Base-by-base conservation (phyloP, 2,888 invertebrate species). In the Hyppa rectilinea region DNA sequence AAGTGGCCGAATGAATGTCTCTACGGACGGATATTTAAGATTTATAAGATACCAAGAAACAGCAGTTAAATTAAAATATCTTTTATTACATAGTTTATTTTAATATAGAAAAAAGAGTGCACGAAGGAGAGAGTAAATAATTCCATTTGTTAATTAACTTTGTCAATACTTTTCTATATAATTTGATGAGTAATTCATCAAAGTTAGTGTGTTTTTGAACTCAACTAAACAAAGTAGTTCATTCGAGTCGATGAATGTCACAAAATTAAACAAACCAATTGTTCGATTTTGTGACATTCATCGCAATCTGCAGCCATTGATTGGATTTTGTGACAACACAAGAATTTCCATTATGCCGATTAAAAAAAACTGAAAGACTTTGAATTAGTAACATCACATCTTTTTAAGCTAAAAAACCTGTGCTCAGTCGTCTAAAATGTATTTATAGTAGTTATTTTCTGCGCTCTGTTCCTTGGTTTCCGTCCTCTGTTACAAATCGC, bases 401-500 rank as follows among this genome's bases (percentile, higher is more conserved):
- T n/a, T 55, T 31, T 55, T 2, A 52, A 1, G 14, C 36, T 43
- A 40, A 49, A 43, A 14, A n/a, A 45, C 26, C 26, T 12, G 2
- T 23, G 40, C n/a, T 59, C 36, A 38, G 12, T 31, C 1, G 31
- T 26, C 23, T 12, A 71, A 43, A 73, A 45, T 26, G 75, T 71
- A 47, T 59, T 31, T 53, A 34, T 45, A n/a, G 50, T n/a, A 45
- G 36, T n/a, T 43, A 63, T 65, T 68, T 63, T 58, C 23, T 52
- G 47, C 36, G 58, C 55, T 6, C 53, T 20, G 62, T 62, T 71
- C 4, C 43, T 52, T 49, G 47, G 67, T 70, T 59, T 47, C 59
- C 70, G 58, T 55, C 34, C 31, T 34, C 67, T 75, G 58, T 72
- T 59, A 75, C 53, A 71, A 84, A 74, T 61, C 55, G 53, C 59